Conservation (phyloP, 2,797 vertebrate genomes). For the Gadopsis bispinosus region DNA sequence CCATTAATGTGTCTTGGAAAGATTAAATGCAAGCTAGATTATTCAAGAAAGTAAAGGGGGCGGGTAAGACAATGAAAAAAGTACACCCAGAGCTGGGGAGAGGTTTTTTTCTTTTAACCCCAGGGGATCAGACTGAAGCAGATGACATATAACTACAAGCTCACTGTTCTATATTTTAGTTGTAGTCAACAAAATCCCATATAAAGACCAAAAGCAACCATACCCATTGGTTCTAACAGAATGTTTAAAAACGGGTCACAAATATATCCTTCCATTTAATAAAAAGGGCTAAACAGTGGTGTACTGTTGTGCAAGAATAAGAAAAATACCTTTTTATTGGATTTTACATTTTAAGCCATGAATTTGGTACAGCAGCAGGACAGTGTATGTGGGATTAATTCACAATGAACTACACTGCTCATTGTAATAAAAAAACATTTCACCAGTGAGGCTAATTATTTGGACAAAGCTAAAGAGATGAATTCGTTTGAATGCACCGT, state of each 20-base stretch:
- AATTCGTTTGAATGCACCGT: not conserved
- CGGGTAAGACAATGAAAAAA: constrained; percentile 2
- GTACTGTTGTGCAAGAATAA: not conserved
- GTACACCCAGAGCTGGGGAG: not conserved
- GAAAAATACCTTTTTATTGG: not conserved
- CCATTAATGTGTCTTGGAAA: constrained; percentile 34
- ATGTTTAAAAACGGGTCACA: not conserved
- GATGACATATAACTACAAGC: not conserved
- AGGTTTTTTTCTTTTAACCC: not conserved
- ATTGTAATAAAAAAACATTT: not conserved
- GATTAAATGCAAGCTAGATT: constrained; percentile 33
- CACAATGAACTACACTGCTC: not conserved
- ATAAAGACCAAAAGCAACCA: not conserved
- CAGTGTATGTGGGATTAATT: not conserved
- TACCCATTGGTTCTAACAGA: not conserved
- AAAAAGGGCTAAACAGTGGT: too few species aligned
- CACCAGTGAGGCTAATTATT: not conserved
- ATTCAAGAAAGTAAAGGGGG: not conserved
- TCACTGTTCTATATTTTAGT: not conserved
- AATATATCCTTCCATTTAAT: not conserved
- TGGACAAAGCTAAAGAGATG: not conserved
- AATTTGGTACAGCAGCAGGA: not conserved
- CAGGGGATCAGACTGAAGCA: not conserved
- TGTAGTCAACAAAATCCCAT: not conserved
- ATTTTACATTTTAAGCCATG: not conserved